These are phyloP conservation scores for Hyles vespertilio DNA, from an alignment of 1,140 invertebrate species.

Conservation along the genomic window DNA sequence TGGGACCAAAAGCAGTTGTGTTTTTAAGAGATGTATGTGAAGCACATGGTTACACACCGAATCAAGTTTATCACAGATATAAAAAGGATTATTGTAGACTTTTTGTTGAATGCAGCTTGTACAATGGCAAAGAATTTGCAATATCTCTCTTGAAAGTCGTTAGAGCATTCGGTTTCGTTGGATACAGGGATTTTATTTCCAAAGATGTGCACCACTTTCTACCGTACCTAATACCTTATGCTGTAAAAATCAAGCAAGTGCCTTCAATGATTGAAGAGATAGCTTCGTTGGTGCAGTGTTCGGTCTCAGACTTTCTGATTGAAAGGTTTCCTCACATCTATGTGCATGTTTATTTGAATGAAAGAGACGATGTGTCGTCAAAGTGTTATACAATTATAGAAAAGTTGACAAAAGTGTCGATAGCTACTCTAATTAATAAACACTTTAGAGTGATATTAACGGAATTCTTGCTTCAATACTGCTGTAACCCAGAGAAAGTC, in stretches of 20 bases:
- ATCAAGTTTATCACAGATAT: conserved; percentile 81
- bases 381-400: conserved; percentile 78
- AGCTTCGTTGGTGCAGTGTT: conserved; percentile 75
- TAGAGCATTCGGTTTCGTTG: conserved; percentile 78
- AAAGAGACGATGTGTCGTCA: conserved; percentile 73
- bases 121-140: conserved; percentile 71
- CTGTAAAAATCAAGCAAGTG: conserved; percentile 73
- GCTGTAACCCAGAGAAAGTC: conserved; percentile 80
- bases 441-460: conserved; percentile 75
- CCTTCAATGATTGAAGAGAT: conserved; percentile 78
- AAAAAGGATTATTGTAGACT: conserved; percentile 80
- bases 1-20: conserved; percentile 78
- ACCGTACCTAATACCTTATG: conserved; percentile 77
- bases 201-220: conserved; percentile 78
- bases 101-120: conserved; percentile 77
- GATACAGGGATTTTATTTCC: conserved; percentile 77
- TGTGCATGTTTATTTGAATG: conserved; percentile 79
- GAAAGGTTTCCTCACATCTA: conserved; percentile 81
- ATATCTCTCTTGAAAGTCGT: conserved; percentile 71
- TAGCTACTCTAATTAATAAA: conserved; percentile 71
- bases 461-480: conserved; percentile 78
- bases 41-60: conserved; percentile 75
- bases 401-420: conserved; percentile 70
- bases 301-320: conserved; percentile 76
- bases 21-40: conserved; percentile 79